A percentile compares a stretch with the other conserved stretches of the same genome.
These are phyloP conservation scores for Nerophis lumbriciformis DNA, from an alignment of 2,113 vertebrate species.

Conservation along the genomic window DNA sequence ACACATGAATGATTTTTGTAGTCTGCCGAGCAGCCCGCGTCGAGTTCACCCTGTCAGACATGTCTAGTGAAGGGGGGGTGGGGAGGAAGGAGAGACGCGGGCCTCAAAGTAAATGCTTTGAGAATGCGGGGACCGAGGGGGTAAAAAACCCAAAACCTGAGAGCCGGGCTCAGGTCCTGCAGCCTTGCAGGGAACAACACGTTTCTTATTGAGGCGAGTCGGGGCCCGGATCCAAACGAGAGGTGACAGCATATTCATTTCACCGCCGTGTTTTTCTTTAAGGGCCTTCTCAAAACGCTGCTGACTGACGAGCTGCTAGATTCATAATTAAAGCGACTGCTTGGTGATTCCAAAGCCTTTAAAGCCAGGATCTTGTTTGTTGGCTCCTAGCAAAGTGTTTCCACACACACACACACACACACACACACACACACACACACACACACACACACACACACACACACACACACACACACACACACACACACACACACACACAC, in stretches of 20 bases:
- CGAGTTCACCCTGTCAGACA: conserved; percentile 77
- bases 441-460: no score
- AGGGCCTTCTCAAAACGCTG: conserved; percentile 66
- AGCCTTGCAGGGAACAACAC: conserved; percentile 69
- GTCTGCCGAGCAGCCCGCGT: conserved; percentile 75
- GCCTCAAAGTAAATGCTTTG: conserved; percentile 74
- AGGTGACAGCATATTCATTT: conserved; percentile 78
- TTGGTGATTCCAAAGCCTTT: conserved; percentile 37
- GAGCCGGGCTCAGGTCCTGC: conserved; percentile 54
- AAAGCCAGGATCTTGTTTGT: conserved; percentile 41
- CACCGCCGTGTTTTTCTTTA: conserved; percentile 63
- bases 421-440: no score
- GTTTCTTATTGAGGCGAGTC: conserved; percentile 65
- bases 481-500: no score
- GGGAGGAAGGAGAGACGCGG: conserved; percentile 57
- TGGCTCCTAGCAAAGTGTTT: conserved; percentile 27
- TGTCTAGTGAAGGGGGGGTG: conserved; percentile 65
- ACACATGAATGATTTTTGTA: conserved; percentile 82
- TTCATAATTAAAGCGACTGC: conserved; percentile 62
- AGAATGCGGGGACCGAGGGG: conserved; percentile 65
- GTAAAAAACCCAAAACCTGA: conserved; percentile 71
- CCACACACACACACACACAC: conserved; percentile 16
- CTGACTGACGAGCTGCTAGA: conserved; percentile 72
- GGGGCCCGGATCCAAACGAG: conserved; percentile 66
- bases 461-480: conserved; percentile 16